Base-by-base conservation (phyloP, 2,113 vertebrate species). In the Channa argus region DNA sequence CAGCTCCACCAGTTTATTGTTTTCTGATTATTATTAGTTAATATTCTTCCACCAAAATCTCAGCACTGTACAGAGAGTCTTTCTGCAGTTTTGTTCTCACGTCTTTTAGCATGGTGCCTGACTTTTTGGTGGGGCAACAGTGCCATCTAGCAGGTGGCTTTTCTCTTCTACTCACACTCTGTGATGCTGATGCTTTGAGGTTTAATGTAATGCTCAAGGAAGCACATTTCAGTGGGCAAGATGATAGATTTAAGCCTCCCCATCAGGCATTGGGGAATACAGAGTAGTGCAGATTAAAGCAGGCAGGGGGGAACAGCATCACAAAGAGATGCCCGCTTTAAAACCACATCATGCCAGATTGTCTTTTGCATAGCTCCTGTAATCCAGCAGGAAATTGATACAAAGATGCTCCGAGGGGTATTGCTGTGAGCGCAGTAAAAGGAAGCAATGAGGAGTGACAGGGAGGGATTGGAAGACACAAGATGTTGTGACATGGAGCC, bases 91-190 rank as follows among this genome's bases (percentile, higher is more conserved):
- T 43, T 9, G 11, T 49, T 46, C 54, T 47, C 51, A 13, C 68
- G 55, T 36, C 41, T 58, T 33, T 37, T 53, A 12, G 15, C 33
- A 36, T 12, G 8, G 8, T 4, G 49, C n/a, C 44, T 14, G 41
- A 11, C 34, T 63, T 46, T 85, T 55, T 43, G 39, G 70, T 91
- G 80, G 82, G 75, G 67, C 93, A 93, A 95, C 94, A 94, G 91
- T 94, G 94, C 94, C 94, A 94, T 93, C 94, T 95, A 94, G 94
- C 87, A 92, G 91, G 85, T 58, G 34, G 63, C 58, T 71, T 52
- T 6, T 0, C 63, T 55, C 69, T 45, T 51, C 44, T 44, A 14
- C 53, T 38, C 49, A 10, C 33, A 71, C 63, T 67, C 45, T 49
- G 79, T 67, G 38, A 68, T 71, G 56, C 65, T 68, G 74, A 24